A percentile compares a stretch with the other conserved stretches of the same genome.
Conservation (phyloP, 2,888 invertebrate genomes). For the Cephus pygmeus region DNA sequence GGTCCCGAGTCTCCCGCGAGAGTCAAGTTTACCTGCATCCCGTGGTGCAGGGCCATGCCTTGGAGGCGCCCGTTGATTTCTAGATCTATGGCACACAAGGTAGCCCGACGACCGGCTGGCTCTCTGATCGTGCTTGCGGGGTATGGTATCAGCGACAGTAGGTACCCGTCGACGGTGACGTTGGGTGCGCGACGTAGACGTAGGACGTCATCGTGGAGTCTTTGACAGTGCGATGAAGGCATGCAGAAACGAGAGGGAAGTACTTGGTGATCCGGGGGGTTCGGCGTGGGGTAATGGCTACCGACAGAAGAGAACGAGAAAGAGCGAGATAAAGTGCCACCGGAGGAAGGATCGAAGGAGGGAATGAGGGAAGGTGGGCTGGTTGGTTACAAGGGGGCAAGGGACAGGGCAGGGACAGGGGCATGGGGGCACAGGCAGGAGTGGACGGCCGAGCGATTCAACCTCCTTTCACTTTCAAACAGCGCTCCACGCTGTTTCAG, state of each 20-base stretch:
- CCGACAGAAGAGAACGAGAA: slow-evolving; percentile 20
- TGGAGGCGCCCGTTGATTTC: not conserved
- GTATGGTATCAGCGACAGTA: slow-evolving; percentile 19
- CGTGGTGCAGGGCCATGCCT: slow-evolving; percentile 19
- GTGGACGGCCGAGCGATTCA: slow-evolving; percentile 61
- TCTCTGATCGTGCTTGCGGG: slow-evolving; percentile 18
- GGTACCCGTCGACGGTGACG: not conserved
- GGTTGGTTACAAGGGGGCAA: not conserved
- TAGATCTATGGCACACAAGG: not conserved
- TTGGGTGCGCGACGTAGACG: not conserved
- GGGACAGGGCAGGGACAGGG: slow-evolving; percentile 3
- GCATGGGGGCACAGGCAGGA: slow-evolving; percentile 39
- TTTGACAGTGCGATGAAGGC: slow-evolving; percentile 23
- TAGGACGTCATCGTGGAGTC: not conserved
- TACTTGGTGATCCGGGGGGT: not conserved
- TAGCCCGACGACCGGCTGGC: not conserved
- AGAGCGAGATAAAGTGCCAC: not conserved
- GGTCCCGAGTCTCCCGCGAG: not conserved
- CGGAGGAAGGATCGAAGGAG: not conserved
- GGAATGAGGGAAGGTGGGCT: slow-evolving; percentile 9
- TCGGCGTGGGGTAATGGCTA: slow-evolving; percentile 29
- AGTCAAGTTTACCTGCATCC: slow-evolving; percentile 27
- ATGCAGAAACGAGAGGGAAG: slow-evolving; percentile 15
- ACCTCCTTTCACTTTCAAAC: slow-evolving; percentile 67
- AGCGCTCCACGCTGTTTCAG: slow-evolving; percentile 32